Base-by-base conservation (phyloP, 2,113 vertebrate species). In the Phrynosoma blainvillii region DNA sequence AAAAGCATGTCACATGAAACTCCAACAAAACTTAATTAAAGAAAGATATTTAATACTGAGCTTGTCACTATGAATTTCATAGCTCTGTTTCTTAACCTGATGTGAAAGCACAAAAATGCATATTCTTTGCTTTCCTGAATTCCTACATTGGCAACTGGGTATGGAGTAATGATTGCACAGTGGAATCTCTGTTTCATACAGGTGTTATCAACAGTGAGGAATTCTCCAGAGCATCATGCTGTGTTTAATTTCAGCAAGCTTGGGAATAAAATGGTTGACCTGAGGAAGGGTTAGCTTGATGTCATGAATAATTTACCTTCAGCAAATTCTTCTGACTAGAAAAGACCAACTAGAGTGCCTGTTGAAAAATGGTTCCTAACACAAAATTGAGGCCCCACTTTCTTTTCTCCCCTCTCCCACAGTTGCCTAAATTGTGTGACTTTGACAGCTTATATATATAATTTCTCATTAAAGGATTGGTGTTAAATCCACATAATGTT, bases 291-390 rank as follows among this genome's bases (percentile, higher is more conserved):
- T 90, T 89, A 82, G 23, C 83, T 77, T 93, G 82, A 92, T 93
- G 83, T 90, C 94, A 93, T 93, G 94, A 96, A 94, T 93, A 94
- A 94, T 86, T 95, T 90, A 91, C 81, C 89, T 68, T 88, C 86
- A 88, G 2, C 65, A 74, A 56, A 83, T 52, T 93, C 47, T 71
- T 79, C 32, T 80, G 80, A 92, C 85, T 87, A 76, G n/a, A 9
- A 89, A 95, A 94, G 52, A 71, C n/a, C 62, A 76, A 84, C 71
- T 59, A 62, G 52, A 73, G 66, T 80, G 52, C 52, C 62, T 89
- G 62, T 89, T 89, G 79, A 74, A 84, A 86, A 76, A 93, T 92
- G 47, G 13, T 93, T 66, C 20, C 81, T 88, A 75, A 36, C 36
- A 77, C 71, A 85, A 87, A 84, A n/a, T 74, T 36, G 65, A 80